These are phyloP conservation scores for Myrmecobius fasciatus DNA, from an alignment of 2,113 vertebrate genomes.

Conservation along the genomic window DNA sequence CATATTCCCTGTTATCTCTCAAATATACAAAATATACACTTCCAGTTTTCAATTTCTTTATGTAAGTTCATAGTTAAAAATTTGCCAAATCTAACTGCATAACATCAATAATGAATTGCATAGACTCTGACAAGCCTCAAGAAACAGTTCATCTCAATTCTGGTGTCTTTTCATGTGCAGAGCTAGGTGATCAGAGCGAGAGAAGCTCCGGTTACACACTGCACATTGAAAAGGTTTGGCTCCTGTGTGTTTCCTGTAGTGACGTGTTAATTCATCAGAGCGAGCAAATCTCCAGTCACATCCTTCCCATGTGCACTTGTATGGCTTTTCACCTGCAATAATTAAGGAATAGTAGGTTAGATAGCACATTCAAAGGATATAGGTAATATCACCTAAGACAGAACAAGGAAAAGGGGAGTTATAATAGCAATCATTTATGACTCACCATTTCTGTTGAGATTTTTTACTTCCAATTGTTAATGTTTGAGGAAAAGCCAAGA, in stretches of 20 bases:
- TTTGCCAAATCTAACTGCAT: slow-evolving; percentile 54
- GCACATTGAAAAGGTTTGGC: slow-evolving; percentile 98
- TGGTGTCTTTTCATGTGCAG: slow-evolving; percentile 99
- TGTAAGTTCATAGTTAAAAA: slow-evolving; percentile 72
- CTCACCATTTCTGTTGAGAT: neutral
- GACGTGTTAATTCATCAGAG: slow-evolving; percentile 96
- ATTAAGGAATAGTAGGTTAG: slow-evolving; percentile 18
- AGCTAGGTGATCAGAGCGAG: slow-evolving; percentile 97
- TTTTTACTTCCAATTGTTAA: neutral
- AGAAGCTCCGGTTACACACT: slow-evolving; percentile 96
- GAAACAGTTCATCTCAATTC: slow-evolving; percentile 82
- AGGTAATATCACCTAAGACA: neutral
- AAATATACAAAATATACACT: slow-evolving; percentile 91
- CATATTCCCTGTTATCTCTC: slow-evolving; percentile 86
- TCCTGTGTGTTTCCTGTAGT: slow-evolving; percentile 98
- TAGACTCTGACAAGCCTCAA: slow-evolving; percentile 69
- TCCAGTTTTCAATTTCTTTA: slow-evolving; percentile 83
- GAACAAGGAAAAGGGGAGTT: neutral
- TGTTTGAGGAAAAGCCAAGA: neutral
- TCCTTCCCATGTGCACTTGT: slow-evolving; percentile 97
- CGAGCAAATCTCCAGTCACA: slow-evolving; percentile 98
- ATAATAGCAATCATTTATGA: neutral
- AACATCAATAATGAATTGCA: slow-evolving; percentile 76
- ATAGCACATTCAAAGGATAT: neutral
- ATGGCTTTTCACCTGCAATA: slow-evolving; percentile 95